Evolutionary conservation across 2,888 invertebrate species (phyloP).

Genomic region (Pachliopta kotzebuea): DNA sequence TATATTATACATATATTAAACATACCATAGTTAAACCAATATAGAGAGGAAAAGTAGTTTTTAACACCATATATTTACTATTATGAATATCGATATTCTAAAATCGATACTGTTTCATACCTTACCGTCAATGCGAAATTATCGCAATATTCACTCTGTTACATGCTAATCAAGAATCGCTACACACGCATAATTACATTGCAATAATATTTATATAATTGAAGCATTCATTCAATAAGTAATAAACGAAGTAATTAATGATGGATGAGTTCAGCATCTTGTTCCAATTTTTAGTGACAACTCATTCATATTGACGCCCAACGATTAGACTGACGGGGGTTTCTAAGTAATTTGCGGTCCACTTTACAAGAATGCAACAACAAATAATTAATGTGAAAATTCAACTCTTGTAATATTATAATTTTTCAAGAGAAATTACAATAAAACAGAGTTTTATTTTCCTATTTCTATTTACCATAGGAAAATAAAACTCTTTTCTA

Average conservation of each 20-base stretch:
- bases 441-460: too few relatives aligned
- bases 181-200: conserved; percentile 35
- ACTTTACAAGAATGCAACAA: not conserved
- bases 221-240: not conserved
- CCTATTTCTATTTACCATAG: too few relatives aligned
- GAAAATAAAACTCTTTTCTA: too few relatives aligned
- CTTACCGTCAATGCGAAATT: not conserved
- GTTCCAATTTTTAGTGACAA: conserved; percentile 30
- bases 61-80: too few relatives aligned
- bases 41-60: too few relatives aligned
- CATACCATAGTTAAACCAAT: too few relatives aligned
- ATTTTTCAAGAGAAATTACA: too few relatives aligned
- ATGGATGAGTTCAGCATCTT: conserved; percentile 26
- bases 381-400: too few relatives aligned
- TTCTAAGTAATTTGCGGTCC: conserved; percentile 34
- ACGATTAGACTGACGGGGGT: conserved; percentile 34
- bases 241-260: not conserved
- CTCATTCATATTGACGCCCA: conserved; percentile 30
- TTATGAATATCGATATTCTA: too few relatives aligned
- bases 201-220: not conserved
- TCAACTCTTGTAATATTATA: too few relatives aligned
- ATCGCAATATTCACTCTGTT: conserved; percentile 5
- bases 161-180: not conserved
- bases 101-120: too few relatives aligned
- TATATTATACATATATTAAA: too few relatives aligned